Percentiles rank a stretch among this genome's conserved stretches.
These are phyloP conservation scores for Ladona fulva DNA, from an alignment of 1,140 invertebrate genomes.

Conservation along the genomic window DNA sequence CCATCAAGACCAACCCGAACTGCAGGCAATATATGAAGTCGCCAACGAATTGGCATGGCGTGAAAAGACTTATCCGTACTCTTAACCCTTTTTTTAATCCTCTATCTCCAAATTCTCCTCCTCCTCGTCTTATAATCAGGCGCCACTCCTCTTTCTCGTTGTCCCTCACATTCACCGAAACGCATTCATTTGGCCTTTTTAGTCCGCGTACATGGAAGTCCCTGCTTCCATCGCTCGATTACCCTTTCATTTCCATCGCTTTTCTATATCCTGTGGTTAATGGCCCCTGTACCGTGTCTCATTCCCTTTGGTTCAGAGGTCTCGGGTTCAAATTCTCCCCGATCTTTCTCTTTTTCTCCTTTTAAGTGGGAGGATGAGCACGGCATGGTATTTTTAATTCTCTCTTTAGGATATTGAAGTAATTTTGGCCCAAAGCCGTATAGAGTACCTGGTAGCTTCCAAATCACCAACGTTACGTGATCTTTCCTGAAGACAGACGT, in stretches of 20 bases:
- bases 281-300: neutral
- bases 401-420: no score
- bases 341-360: no score
- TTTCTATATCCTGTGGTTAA: neutral
- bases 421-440: no score
- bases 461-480: no score
- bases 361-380: no score
- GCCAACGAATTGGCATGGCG: neutral
- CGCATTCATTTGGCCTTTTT: neutral
- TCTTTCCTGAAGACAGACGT: no score
- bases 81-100: neutral
- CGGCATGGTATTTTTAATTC: no score
- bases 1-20: neutral
- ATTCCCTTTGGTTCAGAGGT: neutral
- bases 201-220: neutral
- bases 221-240: neutral
- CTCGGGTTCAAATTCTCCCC: neutral
- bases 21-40: conserved; percentile 5
- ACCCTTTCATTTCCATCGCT: conserved; percentile 8
- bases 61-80: neutral
- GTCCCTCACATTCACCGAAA: neutral
- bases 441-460: no score
- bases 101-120: neutral
- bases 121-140: neutral
- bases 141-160: neutral